Base-by-base conservation (phyloP, 2,113 vertebrate genomes). In the Plecotus auritus region DNA sequence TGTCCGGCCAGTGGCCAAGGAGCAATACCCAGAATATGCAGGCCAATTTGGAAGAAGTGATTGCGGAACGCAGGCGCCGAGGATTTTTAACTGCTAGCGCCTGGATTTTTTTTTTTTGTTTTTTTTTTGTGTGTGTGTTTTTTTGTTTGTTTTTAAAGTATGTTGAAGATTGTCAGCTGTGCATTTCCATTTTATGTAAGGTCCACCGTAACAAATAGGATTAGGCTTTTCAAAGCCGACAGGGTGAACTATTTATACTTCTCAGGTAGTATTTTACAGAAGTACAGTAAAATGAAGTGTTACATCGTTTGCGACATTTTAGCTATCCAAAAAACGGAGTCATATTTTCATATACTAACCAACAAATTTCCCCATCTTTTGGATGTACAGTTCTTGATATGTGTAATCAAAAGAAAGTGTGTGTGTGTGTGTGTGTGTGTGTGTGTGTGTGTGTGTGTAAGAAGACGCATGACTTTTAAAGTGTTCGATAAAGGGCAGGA, bases 291-390 rank as follows among this genome's bases (percentile, higher is more conserved):
- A 45, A 93, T 42, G 82, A 88, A 83, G 61, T 66, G 64, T 91
- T 82, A 59, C 30, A 45, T 78, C 40, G 18, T 93, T 83, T 85
- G 54, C 26, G 51, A 93, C 67, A 49, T 94, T 84, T 94, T 81
- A 81, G 56, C 72, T 72, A 40, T 61, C 37, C 67, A 73, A 49
- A 96, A 96, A 85, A 96, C 61, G 81, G 73, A 94, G 93, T 86
- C 92, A 45, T 86, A 35, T 86, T 91, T 88, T 70, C 40, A 83
- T 72, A n/a, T 35, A 87, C 83, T 91, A 64, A 61, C 32, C 82
- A 69, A 61, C 16, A 66, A 90, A 78, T 76, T n/a, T 49, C 35
- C 47, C 72, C 54, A 56, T 66, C 66, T 91, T 80, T 92, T 78
- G 40, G 94, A 72, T 64, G 16, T n/a, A 47, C n/a, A 64, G 26